phyloP scores from a whole-genome alignment of 2,797 vertebrate species.

The Etheostoma nigrum region DNA sequence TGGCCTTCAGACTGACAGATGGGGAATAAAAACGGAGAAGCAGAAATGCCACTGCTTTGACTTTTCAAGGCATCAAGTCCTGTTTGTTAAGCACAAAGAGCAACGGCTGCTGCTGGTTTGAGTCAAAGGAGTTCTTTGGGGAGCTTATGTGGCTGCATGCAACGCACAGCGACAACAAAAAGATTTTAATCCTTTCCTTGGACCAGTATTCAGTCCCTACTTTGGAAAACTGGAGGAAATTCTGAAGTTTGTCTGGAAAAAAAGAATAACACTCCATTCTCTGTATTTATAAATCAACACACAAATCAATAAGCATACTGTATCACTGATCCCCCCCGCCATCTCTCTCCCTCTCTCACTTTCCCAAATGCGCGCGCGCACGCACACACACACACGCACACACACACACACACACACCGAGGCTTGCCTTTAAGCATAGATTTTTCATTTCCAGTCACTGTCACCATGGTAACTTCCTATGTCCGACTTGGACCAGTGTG shows the following conservation, averaged over 20 bases:
- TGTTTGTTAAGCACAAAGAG: conserved; percentile 71
- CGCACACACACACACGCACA: conserved; percentile 41
- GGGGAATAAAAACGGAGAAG: conserved; percentile 45
- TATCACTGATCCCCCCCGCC: conserved; percentile 53
- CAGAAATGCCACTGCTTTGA: conserved; percentile 65
- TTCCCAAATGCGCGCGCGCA: not conserved
- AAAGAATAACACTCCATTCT: conserved; percentile 45
- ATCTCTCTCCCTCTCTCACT: conserved; percentile 29
- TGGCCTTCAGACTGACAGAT: conserved; percentile 58
- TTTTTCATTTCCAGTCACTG: conserved; percentile 83
- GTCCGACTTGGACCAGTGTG: conserved; percentile 78
- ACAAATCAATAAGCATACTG: conserved; percentile 71
- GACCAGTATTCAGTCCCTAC: conserved; percentile 64
- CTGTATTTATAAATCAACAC: conserved; percentile 71
- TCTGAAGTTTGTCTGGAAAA: conserved; percentile 45
- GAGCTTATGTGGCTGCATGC: conserved; percentile 70
- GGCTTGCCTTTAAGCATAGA: conserved; percentile 80
- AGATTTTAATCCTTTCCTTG: conserved; percentile 76
- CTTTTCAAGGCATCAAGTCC: conserved; percentile 69
- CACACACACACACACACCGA: conserved; percentile 55
- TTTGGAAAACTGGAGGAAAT: conserved; percentile 62
- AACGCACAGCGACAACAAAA: conserved; percentile 72
- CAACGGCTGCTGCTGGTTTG: conserved; percentile 59
- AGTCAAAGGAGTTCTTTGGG: conserved; percentile 73
- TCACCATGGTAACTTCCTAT: conserved; percentile 86